phyloP scores from a whole-genome alignment of 2,888 invertebrate genomes.

The Tetragonisca angustula region DNA sequence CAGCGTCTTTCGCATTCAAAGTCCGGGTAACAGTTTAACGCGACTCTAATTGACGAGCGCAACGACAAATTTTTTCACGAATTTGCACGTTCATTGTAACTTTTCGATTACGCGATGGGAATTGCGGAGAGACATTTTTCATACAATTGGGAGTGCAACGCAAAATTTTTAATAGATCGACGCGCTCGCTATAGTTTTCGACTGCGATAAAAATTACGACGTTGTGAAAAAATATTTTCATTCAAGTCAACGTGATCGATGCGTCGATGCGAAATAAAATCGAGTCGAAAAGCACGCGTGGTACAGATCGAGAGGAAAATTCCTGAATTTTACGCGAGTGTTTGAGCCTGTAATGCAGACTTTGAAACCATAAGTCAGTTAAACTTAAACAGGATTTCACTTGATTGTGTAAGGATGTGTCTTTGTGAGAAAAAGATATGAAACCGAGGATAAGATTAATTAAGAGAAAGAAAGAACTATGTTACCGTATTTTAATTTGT shows the following conservation, averaged over 20 bases:
- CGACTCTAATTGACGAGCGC: neutral
- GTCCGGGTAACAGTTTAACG: neutral
- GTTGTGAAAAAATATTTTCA: too few species aligned
- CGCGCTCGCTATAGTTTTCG: too few species aligned
- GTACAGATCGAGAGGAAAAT: neutral
- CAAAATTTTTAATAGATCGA: too few species aligned
- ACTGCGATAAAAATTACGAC: too few species aligned
- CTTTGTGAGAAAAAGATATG: neutral
- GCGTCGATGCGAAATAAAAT: neutral
- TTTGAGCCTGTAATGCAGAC: neutral
- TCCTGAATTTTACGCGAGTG: neutral
- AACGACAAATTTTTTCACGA: neutral
- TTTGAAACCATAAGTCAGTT: neutral
- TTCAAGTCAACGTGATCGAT: too few species aligned
- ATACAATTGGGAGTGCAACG: too few species aligned
- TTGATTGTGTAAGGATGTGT: neutral
- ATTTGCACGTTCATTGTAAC: neutral
- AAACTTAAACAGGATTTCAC: conserved; percentile 6
- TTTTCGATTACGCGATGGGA: neutral
- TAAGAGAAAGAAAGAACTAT: neutral
- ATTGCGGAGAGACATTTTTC: neutral
- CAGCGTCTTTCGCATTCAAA: neutral
- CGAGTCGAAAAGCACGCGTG: neutral
- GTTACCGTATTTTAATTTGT: neutral
- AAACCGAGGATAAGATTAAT: neutral